phyloP scores from a whole-genome alignment of 2,888 invertebrate species.

The Caenorhabditis macrosperma region DNA sequence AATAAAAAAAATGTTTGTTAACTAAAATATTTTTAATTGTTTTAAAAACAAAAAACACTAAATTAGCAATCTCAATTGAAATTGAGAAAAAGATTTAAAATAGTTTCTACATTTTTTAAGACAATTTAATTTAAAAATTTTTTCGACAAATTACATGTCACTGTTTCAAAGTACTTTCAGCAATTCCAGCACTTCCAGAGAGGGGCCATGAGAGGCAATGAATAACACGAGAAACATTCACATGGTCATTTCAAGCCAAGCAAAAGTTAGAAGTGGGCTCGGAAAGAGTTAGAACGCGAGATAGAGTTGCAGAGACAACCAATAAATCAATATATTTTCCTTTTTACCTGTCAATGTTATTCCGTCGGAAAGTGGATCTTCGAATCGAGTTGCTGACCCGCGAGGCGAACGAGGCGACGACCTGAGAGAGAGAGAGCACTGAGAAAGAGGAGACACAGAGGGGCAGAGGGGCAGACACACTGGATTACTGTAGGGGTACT shows the following conservation, averaged over 20 bases:
- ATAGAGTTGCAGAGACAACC: background rate
- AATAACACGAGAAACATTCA: conserved; percentile 9
- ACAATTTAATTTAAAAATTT: too few species aligned
- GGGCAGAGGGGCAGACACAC: background rate
- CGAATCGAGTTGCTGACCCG: conserved; percentile 65
- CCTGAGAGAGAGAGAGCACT: conserved; percentile 48
- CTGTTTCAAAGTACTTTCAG: too few species aligned
- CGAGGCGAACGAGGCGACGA: conserved; percentile 69
- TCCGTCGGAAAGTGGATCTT: conserved; percentile 61
- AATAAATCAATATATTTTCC: background rate
- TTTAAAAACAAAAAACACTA: too few species aligned
- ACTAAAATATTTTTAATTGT: too few species aligned
- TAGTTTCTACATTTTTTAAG: too few species aligned
- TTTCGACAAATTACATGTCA: too few species aligned
- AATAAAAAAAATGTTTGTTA: too few species aligned
- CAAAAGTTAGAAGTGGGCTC: conserved; percentile 24
- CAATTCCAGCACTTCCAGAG: too few species aligned
- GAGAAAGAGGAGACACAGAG: background rate
- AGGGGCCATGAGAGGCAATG: too few species aligned
- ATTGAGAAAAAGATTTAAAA: too few species aligned
- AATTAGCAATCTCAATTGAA: too few species aligned
- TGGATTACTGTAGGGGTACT: background rate
- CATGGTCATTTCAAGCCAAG: conserved; percentile 2
- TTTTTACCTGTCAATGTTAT: conserved; percentile 61
- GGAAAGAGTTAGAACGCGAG: too few species aligned